Percentiles rank a stretch among this genome's conserved stretches.
Conservation (phyloP, 2,113 vertebrate species). For the Oreocharis arfaki region DNA sequence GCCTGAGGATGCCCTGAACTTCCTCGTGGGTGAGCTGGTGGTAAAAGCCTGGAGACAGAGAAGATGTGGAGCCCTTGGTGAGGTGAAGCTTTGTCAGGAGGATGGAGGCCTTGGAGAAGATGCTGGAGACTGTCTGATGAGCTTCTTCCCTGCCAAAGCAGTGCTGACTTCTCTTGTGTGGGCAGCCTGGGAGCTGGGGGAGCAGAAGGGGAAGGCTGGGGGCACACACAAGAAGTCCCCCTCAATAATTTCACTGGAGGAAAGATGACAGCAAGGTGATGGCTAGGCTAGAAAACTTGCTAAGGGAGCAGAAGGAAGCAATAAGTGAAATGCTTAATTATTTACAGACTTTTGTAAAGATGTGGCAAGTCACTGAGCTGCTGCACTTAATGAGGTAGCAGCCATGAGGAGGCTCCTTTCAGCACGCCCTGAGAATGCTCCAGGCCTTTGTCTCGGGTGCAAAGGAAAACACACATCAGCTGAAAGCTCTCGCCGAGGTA, state of each 20-base stretch:
- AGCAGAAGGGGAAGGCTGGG: neutral
- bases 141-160: neutral
- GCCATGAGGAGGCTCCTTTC: neutral
- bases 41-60: neutral
- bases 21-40: accelerated
- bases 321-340: neutral
- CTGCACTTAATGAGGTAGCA: neutral
- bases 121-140: neutral
- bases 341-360: neutral
- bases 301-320: neutral
- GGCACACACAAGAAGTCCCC: neutral
- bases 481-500: neutral
- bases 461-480: neutral
- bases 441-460: neutral
- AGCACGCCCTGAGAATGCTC: neutral
- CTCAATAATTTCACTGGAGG: neutral
- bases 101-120: neutral
- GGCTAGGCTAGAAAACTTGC: neutral
- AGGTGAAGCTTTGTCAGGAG: neutral
- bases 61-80: neutral
- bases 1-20: neutral
- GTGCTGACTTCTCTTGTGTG: neutral
- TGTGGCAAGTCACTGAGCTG: neutral
- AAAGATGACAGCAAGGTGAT: neutral
- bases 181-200: neutral